Evolutionary conservation across 1,140 invertebrate genomes (phyloP).

Genomic region (Heliconius congener): DNA sequence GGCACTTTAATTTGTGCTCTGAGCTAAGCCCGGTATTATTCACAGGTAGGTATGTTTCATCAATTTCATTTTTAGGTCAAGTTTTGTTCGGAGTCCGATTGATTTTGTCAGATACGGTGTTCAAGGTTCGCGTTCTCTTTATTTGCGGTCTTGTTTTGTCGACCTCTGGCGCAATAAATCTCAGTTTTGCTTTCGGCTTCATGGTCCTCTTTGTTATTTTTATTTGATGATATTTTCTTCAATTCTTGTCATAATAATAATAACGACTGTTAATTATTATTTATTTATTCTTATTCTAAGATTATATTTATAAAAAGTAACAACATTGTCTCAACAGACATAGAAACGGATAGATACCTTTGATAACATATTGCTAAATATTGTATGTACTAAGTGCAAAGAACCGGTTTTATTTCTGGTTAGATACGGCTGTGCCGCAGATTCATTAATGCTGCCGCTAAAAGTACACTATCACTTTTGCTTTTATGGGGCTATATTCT

Average conservation of each 20-base stretch:
- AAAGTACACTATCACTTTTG: constrained; percentile 53
- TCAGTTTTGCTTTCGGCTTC: constrained; percentile 70
- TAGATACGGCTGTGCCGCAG: constrained; percentile 40
- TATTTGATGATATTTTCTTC: constrained; percentile 72
- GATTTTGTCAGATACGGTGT: constrained; percentile 80
- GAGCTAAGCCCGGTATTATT: constrained; percentile 7
- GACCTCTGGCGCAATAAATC: constrained; percentile 77
- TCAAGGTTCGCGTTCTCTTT: constrained; percentile 81
- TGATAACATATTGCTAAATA: constrained; percentile 59
- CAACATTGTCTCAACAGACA: constrained; percentile 35
- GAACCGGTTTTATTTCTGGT: constrained; percentile 60
- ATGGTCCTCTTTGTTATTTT: constrained; percentile 72
- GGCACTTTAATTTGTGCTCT: constrained; percentile 14
- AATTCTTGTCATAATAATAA: background rate
- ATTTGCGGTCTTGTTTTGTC: constrained; percentile 78
- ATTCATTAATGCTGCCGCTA: constrained; percentile 37
- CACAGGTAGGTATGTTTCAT: constrained; percentile 55
- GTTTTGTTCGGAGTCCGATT: constrained; percentile 76
- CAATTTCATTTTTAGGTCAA: constrained; percentile 77
- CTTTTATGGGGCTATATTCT: constrained; percentile 42
- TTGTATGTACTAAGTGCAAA: constrained; percentile 45
- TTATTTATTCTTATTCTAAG: background rate
- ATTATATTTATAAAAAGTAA: background rate
- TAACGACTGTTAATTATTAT: background rate
- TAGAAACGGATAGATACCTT: constrained; percentile 24